Evolutionary conservation across 2,797 vertebrate genomes (phyloP), one percentile per base, ranked within the genome.

Genomic region (Lepidocolaptes lacrymiger): DNA sequence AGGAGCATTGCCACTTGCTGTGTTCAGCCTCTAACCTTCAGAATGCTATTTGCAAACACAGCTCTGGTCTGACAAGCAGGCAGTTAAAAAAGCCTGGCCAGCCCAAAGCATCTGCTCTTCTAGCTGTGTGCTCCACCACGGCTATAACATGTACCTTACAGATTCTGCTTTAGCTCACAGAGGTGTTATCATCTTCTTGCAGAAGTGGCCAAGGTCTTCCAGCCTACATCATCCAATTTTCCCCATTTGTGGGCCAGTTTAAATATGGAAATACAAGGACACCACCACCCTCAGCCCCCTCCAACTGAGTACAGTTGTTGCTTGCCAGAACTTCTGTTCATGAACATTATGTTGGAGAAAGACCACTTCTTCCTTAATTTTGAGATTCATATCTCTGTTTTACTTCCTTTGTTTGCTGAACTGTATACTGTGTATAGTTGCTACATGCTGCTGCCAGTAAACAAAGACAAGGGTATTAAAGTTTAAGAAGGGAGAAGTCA

Each of bases 111-210:
- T 37, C 66, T 86, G 39, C 22, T 48, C 5, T 81, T 32, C 5
- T 61, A 4, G 0, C 28, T 51, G 8, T 30, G 63, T 52, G 68
- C 34, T 78, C 69, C 49, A 10, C n/a, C 36, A 23, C 34, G 52
- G 27, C 34, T 4, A 0, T 43, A 46, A 22, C 11, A 4, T 0
- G 0, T 26, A 2, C 43, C 27, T 55, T 63, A 5, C 2, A 43
- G 24, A 17, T 5, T 64, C 30, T 74, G 41, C 41, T 81, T 82
- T 23, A 55, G 28, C 41, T 82, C 39, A 36, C 43, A 10, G 11
- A 61, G 43, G 19, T 10, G 32, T 75, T 68, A 32, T 1, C 1
- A 5, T 48, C 63, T 76, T 81, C 23, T 26, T 16, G 44, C 32
- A 55, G 55, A 66, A 56, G 37, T 10, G 18, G 9, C 46, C 56